Evolutionary conservation across 2,888 invertebrate genomes (phyloP), one percentile per base, ranked within the genome.

Genomic region (Listrodromus nycthemerus): DNA sequence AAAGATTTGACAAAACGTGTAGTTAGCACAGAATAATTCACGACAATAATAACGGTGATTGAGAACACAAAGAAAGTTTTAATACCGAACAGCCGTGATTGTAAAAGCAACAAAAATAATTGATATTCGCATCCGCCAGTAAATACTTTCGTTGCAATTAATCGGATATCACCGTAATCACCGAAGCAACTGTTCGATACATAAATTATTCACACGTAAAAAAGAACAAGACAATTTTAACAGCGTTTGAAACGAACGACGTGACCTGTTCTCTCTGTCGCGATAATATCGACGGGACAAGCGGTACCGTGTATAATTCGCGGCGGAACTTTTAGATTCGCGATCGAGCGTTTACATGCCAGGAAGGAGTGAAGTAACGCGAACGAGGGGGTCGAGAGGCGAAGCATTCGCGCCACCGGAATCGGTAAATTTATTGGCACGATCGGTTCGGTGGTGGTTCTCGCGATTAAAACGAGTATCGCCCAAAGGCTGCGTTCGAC

Each of bases 361-460:
- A 52, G 61, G 45, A 79, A 65, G 45, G 77, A 69, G 73, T 33
- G 82, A 78, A 82, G 61, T 63, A 61, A 63, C 41, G 61, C 30
- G 16, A 6, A 3, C n/a, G 71, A 41, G 61, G 65, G 58, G 58
- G 13, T 69, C 41, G 61, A 30, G 61, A 78, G 79, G 65, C 70
- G 70, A 70, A 58, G 79, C 24, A 70, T 75, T 65, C 70, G 33
- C 74, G 55, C 78, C 52, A 61, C 55, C 80, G 67, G 71, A 84
- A 86, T 78, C 78, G 84, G 77, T 52, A 78, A 84, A 86, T 86
- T 84, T 82, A 82, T 86, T 78, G 82, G 75, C 70, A 69, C 82
- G 70, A 33, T 70, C 73, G 55, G 66, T 30, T 16, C 24, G 27
- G 69, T 69, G 63, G 67, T 27, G 50, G 77, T 48, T 61, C 21